These are phyloP conservation scores for Lathamus discolor DNA, from an alignment of 2,113 vertebrate species.

Conservation along the genomic window DNA sequence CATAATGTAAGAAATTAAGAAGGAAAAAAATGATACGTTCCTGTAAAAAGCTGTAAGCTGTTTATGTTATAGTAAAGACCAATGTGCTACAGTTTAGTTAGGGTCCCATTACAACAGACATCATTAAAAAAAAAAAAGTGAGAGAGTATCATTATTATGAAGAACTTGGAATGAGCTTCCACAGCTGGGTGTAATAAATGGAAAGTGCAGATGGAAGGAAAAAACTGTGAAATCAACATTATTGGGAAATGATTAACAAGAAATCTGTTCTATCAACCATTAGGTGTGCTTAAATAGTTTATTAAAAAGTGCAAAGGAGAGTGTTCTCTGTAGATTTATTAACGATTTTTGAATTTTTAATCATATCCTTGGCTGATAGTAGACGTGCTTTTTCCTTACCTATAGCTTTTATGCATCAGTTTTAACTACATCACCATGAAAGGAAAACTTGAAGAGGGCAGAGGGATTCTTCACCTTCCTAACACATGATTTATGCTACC, in stretches of 20 bases:
- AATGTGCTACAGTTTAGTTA: background rate
- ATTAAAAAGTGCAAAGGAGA: background rate
- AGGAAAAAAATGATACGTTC: background rate
- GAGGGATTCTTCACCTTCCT: background rate
- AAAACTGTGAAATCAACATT: background rate
- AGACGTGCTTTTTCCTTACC: background rate
- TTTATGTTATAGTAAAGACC: background rate
- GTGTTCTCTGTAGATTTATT: background rate
- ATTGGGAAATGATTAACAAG: background rate
- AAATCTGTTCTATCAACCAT: background rate
- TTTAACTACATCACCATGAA: background rate
- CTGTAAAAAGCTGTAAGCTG: background rate
- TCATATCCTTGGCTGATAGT: background rate
- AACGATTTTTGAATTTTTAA: background rate
- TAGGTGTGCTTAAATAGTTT: background rate
- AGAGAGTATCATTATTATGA: background rate
- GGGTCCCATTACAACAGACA: background rate
- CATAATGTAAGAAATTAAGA: background rate
- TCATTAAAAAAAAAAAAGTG: fast-evolving
- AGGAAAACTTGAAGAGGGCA: background rate
- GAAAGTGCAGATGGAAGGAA: background rate
- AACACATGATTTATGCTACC: background rate
- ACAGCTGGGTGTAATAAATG: background rate
- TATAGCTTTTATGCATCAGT: background rate
- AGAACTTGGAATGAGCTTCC: background rate